Conservation (phyloP, 1,140 invertebrate species). For the Steinernema feltiae region DNA sequence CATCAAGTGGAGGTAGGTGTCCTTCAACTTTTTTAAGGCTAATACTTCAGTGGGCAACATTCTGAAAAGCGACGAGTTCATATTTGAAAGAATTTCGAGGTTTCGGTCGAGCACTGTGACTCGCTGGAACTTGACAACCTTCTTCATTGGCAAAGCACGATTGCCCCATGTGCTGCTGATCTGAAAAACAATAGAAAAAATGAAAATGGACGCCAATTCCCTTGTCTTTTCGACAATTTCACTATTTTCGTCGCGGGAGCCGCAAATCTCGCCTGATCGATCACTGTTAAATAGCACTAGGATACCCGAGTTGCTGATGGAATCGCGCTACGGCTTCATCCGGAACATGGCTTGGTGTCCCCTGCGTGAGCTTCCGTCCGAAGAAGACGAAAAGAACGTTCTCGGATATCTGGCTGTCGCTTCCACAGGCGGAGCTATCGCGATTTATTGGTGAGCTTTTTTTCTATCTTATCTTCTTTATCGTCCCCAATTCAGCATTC, state of each 20-base stretch:
- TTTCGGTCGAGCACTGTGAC: constrained; percentile 21
- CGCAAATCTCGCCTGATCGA: too few species aligned
- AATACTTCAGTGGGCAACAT: too few species aligned
- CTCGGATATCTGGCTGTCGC: background rate
- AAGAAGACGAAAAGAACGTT: background rate
- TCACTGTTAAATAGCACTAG: too few species aligned
- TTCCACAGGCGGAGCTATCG: background rate
- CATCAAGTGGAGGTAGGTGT: too few species aligned
- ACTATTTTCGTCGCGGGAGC: too few species aligned
- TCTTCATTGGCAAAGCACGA: constrained; percentile 40
- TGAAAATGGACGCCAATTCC: too few species aligned
- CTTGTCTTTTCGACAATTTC: too few species aligned
- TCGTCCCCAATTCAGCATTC: background rate
- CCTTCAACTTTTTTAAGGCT: too few species aligned
- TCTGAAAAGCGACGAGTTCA: constrained; percentile 9
- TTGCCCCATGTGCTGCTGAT: constrained; percentile 42
- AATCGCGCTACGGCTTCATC: background rate
- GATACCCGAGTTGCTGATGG: background rate
- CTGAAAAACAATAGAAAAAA: constrained; percentile 22
- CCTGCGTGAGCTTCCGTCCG: background rate
- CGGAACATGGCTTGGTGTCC: background rate
- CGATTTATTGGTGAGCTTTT: background rate
- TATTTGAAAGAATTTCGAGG: constrained; percentile 23
- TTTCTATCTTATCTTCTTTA: background rate
- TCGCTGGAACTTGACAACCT: constrained; percentile 32